phyloP scores from a whole-genome alignment of 2,113 vertebrate genomes.

The Etheostoma spectabile region DNA sequence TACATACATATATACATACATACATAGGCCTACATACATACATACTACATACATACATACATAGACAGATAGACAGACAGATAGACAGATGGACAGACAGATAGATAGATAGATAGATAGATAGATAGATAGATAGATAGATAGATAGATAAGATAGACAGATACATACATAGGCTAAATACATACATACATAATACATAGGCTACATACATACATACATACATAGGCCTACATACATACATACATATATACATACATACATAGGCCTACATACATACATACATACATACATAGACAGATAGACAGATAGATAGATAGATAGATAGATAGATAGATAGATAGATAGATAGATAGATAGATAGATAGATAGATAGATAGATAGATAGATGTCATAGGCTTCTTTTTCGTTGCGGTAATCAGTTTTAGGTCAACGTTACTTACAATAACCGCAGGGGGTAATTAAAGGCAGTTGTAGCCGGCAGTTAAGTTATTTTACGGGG shows the following conservation, averaged over 20 bases:
- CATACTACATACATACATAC: not conserved
- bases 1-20: not conserved
- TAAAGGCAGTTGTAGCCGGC: not conserved
- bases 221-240: not conserved
- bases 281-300: not conserved
- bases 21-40: too few species aligned
- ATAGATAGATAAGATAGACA: not conserved
- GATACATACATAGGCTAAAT: too few species aligned
- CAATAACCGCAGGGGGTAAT: not conserved
- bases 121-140: slow-evolving; percentile 16
- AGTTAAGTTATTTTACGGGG: not conserved
- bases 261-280: not conserved
- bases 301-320: not conserved
- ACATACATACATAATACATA: not conserved
- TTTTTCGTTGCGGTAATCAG: too few species aligned
- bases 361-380: slow-evolving; percentile 11
- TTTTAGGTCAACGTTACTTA: not conserved
- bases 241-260: not conserved
- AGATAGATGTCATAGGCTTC: not conserved
- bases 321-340: slow-evolving; percentile 11
- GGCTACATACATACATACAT: not conserved
- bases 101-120: slow-evolving; percentile 8
- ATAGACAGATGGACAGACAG: not conserved
- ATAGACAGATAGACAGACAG: not conserved
- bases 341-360: slow-evolving; percentile 6